Percentiles rank a stretch among this genome's conserved stretches.
phyloP scores from a whole-genome alignment of 2,113 vertebrate genomes.

The Callithrix jacchus region DNA sequence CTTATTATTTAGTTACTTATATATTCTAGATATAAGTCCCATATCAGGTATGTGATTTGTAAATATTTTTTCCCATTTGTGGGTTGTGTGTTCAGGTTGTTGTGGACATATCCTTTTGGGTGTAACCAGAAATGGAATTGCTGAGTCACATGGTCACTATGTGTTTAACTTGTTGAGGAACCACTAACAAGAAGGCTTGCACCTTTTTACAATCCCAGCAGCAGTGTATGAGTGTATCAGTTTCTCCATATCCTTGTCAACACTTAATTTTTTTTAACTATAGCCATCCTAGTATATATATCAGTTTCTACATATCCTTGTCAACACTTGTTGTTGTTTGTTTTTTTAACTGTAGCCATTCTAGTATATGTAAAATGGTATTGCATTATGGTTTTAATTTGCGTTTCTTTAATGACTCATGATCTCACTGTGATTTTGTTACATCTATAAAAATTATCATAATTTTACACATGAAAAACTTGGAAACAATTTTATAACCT shows the following conservation, averaged over 20 bases:
- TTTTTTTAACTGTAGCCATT: too few relatives aligned
- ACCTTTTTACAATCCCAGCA: not conserved
- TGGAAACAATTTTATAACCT: conserved; percentile 33
- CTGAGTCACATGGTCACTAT: not conserved
- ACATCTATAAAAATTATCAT: not conserved
- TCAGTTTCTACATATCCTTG: not conserved
- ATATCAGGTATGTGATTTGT: not conserved
- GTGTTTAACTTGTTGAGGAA: not conserved
- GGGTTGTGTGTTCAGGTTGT: not conserved
- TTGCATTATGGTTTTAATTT: conserved; percentile 49
- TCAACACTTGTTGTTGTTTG: too few relatives aligned
- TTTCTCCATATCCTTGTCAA: not conserved
- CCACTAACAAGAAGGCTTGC: not conserved
- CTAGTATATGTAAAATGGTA: not conserved
- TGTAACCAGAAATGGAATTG: not conserved
- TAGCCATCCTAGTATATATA: too few relatives aligned
- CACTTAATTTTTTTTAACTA: too few relatives aligned
- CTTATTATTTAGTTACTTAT: not conserved
- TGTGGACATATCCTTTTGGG: not conserved
- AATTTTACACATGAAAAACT: conserved; percentile 35
- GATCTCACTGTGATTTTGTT: conserved; percentile 46
- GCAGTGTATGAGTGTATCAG: not conserved
- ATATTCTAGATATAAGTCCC: not conserved
- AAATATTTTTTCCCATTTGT: not conserved
- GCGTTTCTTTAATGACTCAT: conserved; percentile 16